phyloP scores from a whole-genome alignment of 1,140 invertebrate species.

The Gonioctena quinquepunctata region DNA sequence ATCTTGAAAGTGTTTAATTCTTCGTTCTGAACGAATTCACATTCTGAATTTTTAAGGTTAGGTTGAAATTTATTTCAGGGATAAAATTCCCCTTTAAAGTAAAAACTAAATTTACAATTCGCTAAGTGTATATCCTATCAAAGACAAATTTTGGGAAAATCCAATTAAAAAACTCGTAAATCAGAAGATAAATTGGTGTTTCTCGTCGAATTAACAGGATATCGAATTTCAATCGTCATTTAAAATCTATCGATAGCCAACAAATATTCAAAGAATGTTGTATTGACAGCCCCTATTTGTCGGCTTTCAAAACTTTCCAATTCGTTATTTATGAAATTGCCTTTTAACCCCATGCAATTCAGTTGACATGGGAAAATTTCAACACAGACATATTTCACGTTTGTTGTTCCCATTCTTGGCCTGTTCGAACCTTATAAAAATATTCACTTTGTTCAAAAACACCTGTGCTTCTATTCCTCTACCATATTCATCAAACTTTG shows the following conservation, averaged over 20 bases:
- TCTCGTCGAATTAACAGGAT: no score
- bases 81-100: no score
- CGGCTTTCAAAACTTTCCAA: slow-evolving; percentile 7
- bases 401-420: slow-evolving; percentile 19
- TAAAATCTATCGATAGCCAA: neutral
- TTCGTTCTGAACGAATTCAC: no score
- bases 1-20: no score
- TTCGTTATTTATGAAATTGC: slow-evolving; percentile 8
- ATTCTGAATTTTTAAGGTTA: no score
- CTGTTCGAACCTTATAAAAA: slow-evolving; percentile 12
- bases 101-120: no score
- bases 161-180: no score
- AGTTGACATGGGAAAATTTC: slow-evolving; percentile 32
- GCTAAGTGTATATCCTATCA: no score
- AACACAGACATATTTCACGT: slow-evolving; percentile 31
- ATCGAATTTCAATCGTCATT: neutral
- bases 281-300: neutral
- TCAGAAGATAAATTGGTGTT: no score
- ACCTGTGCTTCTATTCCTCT: slow-evolving; percentile 30
- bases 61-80: no score
- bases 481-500: slow-evolving; percentile 39
- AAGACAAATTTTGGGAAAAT: no score
- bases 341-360: slow-evolving; percentile 16
- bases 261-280: slow-evolving; percentile 11
- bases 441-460: slow-evolving; percentile 9